Conservation (phyloP, 2,888 invertebrate genomes). For the Dermolepida albohirtum region DNA sequence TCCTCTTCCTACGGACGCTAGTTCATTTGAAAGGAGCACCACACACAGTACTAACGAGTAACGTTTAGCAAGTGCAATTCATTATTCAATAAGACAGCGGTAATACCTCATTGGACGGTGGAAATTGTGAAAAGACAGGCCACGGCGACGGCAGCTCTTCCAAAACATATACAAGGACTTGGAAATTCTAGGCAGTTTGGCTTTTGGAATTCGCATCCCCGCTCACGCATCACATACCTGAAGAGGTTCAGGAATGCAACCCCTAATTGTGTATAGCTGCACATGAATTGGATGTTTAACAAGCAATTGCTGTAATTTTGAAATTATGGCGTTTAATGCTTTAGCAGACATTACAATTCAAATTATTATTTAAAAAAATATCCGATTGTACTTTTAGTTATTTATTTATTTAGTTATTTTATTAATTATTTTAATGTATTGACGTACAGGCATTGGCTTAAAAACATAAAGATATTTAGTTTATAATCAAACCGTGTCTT, state of each 20-base stretch:
- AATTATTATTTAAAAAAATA: no score
- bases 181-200: slow-evolving; percentile 38
- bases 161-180: slow-evolving; percentile 25
- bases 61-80: slow-evolving; percentile 56
- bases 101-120: slow-evolving; percentile 55
- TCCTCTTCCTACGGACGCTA: background rate
- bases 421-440: no score
- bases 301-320: no score
- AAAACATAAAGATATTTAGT: no score
- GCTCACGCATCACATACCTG: slow-evolving; percentile 47
- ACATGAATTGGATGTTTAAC: slow-evolving; percentile 1
- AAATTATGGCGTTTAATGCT: no score
- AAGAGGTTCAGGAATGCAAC: slow-evolving; percentile 15
- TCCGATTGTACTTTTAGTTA: no score
- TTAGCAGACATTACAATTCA: no score
- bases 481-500: no score
- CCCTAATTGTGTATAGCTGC: slow-evolving; percentile 19
- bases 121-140: slow-evolving; percentile 47
- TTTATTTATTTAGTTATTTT: no score
- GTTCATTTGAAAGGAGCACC: slow-evolving; percentile 22
- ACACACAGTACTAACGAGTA: slow-evolving; percentile 48
- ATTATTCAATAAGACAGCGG: slow-evolving; percentile 58
- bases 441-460: no score
- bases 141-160: slow-evolving; percentile 31
- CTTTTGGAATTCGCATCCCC: slow-evolving; percentile 46